These are phyloP conservation scores for Drosophila watanabei DNA, from an alignment of 1,140 invertebrate genomes.

Conservation along the genomic window DNA sequence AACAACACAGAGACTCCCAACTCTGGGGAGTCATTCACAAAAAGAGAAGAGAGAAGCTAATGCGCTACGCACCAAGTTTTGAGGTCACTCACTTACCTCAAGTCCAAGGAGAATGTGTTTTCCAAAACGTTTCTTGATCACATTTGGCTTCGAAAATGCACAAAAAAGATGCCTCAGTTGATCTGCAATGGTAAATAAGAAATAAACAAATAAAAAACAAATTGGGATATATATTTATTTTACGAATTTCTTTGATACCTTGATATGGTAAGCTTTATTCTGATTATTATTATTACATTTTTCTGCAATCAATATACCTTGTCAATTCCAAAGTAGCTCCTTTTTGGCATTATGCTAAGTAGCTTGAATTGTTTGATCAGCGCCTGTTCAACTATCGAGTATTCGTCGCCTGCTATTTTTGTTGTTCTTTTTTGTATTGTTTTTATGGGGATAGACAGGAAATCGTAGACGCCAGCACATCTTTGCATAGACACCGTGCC, in stretches of 20 bases:
- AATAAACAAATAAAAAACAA: background rate
- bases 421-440: conserved; percentile 27
- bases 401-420: conserved; percentile 64
- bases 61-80: conserved; percentile 45
- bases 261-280: background rate
- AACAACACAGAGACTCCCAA: conserved; percentile 17
- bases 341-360: conserved; percentile 47
- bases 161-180: background rate
- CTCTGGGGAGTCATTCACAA: conserved; percentile 70
- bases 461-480: conserved; percentile 41
- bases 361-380: conserved; percentile 71
- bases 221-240: background rate
- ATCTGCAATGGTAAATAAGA: background rate
- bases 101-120: background rate
- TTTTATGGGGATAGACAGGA: conserved; percentile 47
- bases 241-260: background rate
- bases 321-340: background rate
- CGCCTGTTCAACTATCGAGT: conserved; percentile 70
- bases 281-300: too few relatives aligned
- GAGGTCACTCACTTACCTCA: conserved; percentile 5
- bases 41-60: conserved; percentile 38
- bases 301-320: conserved; percentile 12
- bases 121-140: background rate
- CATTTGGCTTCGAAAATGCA: background rate
- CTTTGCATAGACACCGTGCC: background rate